These are phyloP conservation scores for Stegodyphus mimosarum DNA, from an alignment of 1,140 invertebrate species.

Conservation along the genomic window DNA sequence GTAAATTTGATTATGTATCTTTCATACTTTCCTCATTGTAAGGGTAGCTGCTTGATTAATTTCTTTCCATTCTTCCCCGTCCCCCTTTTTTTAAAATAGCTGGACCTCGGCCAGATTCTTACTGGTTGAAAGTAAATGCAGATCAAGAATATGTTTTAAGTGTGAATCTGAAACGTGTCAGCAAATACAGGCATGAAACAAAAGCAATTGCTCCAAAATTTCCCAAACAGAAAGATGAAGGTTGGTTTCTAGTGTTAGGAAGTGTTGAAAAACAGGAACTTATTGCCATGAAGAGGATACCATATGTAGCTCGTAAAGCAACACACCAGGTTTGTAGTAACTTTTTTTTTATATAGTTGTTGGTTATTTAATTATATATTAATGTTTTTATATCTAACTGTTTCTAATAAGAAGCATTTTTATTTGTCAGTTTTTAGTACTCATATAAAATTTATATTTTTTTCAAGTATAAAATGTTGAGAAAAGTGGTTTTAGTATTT, in stretches of 20 bases:
- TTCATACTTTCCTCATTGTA: too few relatives aligned
- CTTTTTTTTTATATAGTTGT: not conserved
- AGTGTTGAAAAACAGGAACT: constrained; percentile 78
- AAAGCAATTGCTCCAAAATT: constrained; percentile 84
- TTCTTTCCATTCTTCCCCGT: too few relatives aligned
- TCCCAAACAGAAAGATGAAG: constrained; percentile 93
- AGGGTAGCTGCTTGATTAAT: too few relatives aligned
- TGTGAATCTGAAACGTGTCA: constrained; percentile 67
- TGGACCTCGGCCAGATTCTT: constrained; percentile 54
- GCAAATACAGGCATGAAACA: constrained; percentile 50
- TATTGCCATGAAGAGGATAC: constrained; percentile 85
- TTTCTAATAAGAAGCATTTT: too few relatives aligned
- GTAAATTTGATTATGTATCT: too few relatives aligned
- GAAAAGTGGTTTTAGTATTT: too few relatives aligned
- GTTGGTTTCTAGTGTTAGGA: constrained; percentile 92
- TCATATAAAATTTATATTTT: too few relatives aligned
- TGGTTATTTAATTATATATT: not conserved
- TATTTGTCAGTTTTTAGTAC: not conserved
- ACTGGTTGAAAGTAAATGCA: constrained; percentile 75
- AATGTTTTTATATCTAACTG: too few relatives aligned
- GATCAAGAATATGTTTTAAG: constrained; percentile 80
- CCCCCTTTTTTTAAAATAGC: too few relatives aligned
- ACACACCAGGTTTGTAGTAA: constrained; percentile 55
- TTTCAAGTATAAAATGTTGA: too few relatives aligned
- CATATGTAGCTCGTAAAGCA: constrained; percentile 67